These are phyloP conservation scores for Hyperopisus bebe DNA, from an alignment of 2,113 vertebrate species.

Conservation along the genomic window DNA sequence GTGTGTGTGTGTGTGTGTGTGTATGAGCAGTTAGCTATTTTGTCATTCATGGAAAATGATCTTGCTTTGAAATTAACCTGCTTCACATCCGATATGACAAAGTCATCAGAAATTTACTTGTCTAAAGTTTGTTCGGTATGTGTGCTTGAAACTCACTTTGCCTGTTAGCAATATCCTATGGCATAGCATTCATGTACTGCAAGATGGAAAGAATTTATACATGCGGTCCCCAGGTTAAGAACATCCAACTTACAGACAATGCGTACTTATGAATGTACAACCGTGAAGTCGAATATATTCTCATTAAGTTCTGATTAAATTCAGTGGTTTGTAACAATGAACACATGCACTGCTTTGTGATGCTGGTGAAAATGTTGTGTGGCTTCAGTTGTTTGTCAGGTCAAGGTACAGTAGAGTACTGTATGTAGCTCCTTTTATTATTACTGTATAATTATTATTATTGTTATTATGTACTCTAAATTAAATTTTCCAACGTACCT, in stretches of 20 bases:
- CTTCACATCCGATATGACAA: conserved; percentile 40
- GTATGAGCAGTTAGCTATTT: conserved; percentile 26
- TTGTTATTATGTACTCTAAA: neutral
- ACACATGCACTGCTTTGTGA: neutral
- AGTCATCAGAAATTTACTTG: conserved; percentile 31
- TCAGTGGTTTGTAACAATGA: neutral
- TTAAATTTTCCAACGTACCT: neutral
- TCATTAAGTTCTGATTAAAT: neutral
- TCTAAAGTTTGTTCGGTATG: neutral
- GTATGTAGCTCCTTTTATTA: neutral
- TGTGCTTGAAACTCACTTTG: neutral
- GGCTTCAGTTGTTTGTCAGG: neutral
- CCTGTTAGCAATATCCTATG: neutral
- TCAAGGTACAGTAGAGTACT: neutral
- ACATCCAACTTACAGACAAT: neutral
- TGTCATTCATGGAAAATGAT: conserved; percentile 38
- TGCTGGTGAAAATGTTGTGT: neutral
- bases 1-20: no score
- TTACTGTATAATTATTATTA: neutral
- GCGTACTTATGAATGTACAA: neutral
- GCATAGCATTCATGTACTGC: neutral
- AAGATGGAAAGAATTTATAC: neutral
- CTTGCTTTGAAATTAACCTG: conserved; percentile 37
- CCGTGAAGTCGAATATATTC: neutral
- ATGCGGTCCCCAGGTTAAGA: neutral